phyloP scores from a whole-genome alignment of 2,797 vertebrate genomes.

The Pachyuromys duprasi region DNA sequence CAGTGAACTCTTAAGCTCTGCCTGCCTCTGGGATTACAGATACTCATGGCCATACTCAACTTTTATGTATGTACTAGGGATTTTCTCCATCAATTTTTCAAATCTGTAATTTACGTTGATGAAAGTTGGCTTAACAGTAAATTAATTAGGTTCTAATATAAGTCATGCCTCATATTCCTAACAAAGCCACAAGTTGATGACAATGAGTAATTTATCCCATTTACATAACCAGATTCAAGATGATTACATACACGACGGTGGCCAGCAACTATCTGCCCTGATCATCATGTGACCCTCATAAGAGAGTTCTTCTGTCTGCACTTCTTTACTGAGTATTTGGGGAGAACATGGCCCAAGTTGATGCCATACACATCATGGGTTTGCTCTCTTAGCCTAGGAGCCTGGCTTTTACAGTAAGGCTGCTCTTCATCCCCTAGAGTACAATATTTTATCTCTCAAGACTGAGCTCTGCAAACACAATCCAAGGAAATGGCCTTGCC shows the following conservation, averaged over 20 bases:
- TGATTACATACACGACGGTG: fast-evolving
- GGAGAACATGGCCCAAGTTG: neutral
- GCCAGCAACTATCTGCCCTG: fast-evolving
- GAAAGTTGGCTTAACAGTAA: neutral
- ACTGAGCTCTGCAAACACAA: neutral
- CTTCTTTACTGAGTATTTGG: neutral
- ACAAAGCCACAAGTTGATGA: neutral
- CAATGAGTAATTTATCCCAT: neutral
- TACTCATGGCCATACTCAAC: too few species aligned
- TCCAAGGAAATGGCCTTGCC: neutral
- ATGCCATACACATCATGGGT: neutral
- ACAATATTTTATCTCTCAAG: neutral
- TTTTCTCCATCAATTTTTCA: constrained; percentile 2
- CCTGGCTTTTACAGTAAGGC: neutral
- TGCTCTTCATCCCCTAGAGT: neutral
- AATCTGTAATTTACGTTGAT: neutral
- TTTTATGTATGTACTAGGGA: neutral
- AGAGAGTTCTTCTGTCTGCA: neutral
- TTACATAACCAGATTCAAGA: too few species aligned
- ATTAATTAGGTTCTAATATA: neutral
- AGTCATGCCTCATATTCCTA: neutral
- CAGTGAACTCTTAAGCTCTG: neutral
- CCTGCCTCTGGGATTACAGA: neutral
- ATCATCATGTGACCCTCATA: fast-evolving
- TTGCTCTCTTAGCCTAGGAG: neutral